Evolutionary conservation across 2,888 invertebrate genomes (phyloP).

Genomic region (Chalcis sispes): DNA sequence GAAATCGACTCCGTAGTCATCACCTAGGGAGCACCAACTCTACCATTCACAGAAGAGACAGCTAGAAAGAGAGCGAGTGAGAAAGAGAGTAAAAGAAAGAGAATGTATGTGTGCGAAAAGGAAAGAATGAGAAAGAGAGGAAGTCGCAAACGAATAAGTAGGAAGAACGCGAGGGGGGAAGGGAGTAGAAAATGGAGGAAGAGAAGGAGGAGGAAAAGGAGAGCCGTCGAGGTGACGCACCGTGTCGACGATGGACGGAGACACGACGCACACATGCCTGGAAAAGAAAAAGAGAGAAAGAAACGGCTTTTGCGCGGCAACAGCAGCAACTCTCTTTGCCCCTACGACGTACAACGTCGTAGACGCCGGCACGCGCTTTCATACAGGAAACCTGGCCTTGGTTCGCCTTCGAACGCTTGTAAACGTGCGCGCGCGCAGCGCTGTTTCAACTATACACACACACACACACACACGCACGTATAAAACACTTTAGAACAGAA

Average conservation of each 20-base stretch:
- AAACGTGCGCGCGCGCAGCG: constrained; percentile 21
- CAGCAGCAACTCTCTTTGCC: constrained; percentile 9
- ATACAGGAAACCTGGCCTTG: constrained; percentile 22
- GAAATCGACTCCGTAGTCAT: background rate
- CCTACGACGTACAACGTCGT: constrained; percentile 13
- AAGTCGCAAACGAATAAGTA: background rate
- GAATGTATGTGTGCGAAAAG: constrained; percentile 43
- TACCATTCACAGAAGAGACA: constrained; percentile 15
- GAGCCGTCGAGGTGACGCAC: constrained; percentile 16
- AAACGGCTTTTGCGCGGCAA: constrained; percentile 30
- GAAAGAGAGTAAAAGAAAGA: constrained; percentile 12
- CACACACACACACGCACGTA: background rate
- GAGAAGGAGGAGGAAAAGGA: constrained; percentile 36
- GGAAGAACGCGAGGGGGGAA: background rate
- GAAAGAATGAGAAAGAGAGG: constrained; percentile 53
- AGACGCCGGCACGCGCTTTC: constrained; percentile 13
- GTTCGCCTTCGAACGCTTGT: background rate
- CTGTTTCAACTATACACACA: background rate
- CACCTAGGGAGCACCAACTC: background rate
- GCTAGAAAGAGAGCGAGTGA: constrained; percentile 11
- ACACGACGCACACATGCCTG: constrained; percentile 7
- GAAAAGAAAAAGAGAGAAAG: background rate
- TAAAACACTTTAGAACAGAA: background rate
- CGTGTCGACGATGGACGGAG: constrained; percentile 15
- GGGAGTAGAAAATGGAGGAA: constrained; percentile 5